These are phyloP conservation scores for Opisthocomus hoazin DNA, from an alignment of 2,113 vertebrate genomes.

Conservation along the genomic window DNA sequence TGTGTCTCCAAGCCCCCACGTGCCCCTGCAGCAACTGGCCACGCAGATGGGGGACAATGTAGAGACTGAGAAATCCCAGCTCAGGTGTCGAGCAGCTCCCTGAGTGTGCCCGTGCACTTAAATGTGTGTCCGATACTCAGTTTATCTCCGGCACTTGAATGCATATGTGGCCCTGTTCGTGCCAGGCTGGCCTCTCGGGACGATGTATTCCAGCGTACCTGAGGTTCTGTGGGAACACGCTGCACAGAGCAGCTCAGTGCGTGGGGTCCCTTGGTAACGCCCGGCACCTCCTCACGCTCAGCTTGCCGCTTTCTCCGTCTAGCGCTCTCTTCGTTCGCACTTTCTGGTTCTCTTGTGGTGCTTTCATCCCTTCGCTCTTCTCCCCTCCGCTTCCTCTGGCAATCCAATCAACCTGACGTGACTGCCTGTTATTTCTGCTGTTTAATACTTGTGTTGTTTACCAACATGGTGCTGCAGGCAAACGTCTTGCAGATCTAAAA, in stretches of 20 bases:
- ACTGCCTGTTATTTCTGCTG: constrained; percentile 22
- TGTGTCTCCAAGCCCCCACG: constrained; percentile 42
- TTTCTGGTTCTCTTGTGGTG: constrained; percentile 16
- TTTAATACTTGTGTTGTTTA: constrained; percentile 64
- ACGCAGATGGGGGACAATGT: constrained; percentile 58
- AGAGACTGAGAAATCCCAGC: constrained; percentile 9
- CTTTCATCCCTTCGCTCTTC: constrained; percentile 40
- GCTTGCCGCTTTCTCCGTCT: neutral
- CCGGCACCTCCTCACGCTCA: neutral
- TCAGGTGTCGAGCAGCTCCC: constrained; percentile 32
- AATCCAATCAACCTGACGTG: constrained; percentile 11
- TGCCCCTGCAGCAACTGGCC: constrained; percentile 68
- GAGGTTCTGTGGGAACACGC: constrained; percentile 12
- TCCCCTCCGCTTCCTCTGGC: neutral
- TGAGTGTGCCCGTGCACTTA: neutral
- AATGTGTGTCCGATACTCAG: neutral
- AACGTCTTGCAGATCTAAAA: constrained; percentile 40
- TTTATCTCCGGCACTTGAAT: neutral
- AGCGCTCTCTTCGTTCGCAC: neutral
- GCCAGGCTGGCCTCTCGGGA: neutral
- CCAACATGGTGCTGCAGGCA: constrained; percentile 43
- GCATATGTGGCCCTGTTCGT: neutral
- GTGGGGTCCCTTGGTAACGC: neutral
- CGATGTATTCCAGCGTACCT: constrained; percentile 21
- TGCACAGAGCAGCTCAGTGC: neutral